Evolutionary conservation across 2,113 vertebrate species (phyloP).

Genomic region (Pygoscelis antarcticus): DNA sequence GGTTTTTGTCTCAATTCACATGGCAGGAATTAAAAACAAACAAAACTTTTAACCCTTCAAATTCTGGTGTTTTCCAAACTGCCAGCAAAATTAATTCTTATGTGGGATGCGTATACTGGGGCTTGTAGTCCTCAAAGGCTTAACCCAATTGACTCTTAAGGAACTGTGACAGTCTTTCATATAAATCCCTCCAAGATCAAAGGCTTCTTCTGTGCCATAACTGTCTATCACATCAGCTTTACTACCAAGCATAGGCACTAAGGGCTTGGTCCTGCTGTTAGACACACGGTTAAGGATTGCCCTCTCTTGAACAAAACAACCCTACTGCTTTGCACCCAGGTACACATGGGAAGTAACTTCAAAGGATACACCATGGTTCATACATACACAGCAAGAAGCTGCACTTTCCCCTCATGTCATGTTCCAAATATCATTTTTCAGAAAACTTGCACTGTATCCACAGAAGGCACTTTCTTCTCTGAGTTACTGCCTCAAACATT

Average conservation of each 20-base stretch:
- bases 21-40: neutral
- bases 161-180: conserved; percentile 9
- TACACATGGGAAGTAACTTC: neutral
- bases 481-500: neutral
- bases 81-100: neutral
- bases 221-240: neutral
- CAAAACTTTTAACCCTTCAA: neutral
- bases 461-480: neutral
- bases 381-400: neutral
- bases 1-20: neutral
- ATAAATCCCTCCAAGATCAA: conserved; percentile 13
- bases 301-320: neutral
- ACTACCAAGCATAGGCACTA: neutral
- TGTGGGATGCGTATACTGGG: neutral
- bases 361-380: neutral
- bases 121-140: neutral
- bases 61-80: neutral
- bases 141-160: conserved; percentile 35
- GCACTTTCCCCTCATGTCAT: neutral
- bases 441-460: neutral
- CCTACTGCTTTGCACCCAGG: neutral
- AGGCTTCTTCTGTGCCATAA: conserved; percentile 5
- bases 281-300: neutral
- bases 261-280: conserved; percentile 16
- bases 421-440: neutral